phyloP scores from a whole-genome alignment of 2,888 invertebrate genomes.

The Platycnemis pennipes region DNA sequence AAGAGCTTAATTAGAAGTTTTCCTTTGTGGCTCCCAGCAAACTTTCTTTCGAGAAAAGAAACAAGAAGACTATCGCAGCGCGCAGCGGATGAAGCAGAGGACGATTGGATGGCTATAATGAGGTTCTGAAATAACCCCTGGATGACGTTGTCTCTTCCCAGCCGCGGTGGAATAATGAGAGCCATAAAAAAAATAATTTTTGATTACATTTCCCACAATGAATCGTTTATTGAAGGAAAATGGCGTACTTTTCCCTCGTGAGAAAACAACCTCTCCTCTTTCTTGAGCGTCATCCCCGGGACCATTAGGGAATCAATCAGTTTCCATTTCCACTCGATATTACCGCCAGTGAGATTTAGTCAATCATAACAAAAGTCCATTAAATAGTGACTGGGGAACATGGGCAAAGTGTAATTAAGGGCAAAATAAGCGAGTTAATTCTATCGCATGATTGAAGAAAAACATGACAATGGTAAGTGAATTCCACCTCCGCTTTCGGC shows the following conservation, averaged over 20 bases:
- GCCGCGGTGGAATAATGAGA: background rate
- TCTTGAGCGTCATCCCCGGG: background rate
- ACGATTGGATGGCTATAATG: background rate
- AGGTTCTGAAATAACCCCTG: background rate
- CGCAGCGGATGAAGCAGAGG: background rate
- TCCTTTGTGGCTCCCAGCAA: background rate
- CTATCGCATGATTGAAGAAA: no score
- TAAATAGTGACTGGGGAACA: no score
- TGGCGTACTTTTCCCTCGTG: background rate
- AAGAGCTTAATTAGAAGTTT: constrained; percentile 13
- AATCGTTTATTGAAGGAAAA: background rate
- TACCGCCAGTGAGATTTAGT: no score
- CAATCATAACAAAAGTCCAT: no score
- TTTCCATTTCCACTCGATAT: no score
- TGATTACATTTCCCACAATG: background rate
- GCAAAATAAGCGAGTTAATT: no score
- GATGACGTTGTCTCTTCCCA: background rate
- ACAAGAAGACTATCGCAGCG: background rate
- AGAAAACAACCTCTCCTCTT: background rate
- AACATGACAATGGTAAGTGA: no score
- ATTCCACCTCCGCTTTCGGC: no score
- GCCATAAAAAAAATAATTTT: background rate
- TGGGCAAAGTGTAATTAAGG: no score
- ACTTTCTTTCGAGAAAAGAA: background rate
- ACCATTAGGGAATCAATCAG: no score